A percentile compares a stretch with the other conserved stretches of the same genome.
Evolutionary conservation across 1,140 invertebrate species (phyloP).

Genomic region (Nymphalis io): DNA sequence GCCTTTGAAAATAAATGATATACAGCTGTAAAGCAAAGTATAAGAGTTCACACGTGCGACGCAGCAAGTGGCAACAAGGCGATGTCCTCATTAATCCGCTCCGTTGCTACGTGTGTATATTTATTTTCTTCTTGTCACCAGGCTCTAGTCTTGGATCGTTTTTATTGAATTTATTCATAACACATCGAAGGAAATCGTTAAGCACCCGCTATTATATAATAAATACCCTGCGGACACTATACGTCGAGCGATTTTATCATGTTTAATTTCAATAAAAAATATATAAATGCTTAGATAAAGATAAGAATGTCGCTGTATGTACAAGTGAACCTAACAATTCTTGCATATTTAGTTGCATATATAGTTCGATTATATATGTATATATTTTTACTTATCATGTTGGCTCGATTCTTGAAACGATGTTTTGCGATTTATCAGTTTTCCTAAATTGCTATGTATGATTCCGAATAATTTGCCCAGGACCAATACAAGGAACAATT

Average conservation of each 20-base stretch:
- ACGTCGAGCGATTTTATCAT: neutral
- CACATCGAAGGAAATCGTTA: slow-evolving; percentile 42
- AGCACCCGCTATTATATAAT: slow-evolving; percentile 30
- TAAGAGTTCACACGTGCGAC: slow-evolving; percentile 9
- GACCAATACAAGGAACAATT: neutral
- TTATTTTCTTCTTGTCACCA: slow-evolving; percentile 41
- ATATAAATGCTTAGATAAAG: neutral
- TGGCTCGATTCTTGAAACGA: neutral
- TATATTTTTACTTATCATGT: neutral
- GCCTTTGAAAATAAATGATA: neutral
- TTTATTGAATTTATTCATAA: slow-evolving; percentile 44
- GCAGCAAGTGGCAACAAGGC: slow-evolving; percentile 27
- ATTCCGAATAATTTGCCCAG: neutral
- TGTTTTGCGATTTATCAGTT: neutral
- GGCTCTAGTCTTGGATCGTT: slow-evolving; percentile 31
- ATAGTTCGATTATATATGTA: neutral
- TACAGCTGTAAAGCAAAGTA: neutral
- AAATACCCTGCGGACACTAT: slow-evolving; percentile 19
- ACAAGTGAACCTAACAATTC: neutral
- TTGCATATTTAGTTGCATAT: too few relatives aligned
- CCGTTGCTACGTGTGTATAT: slow-evolving; percentile 33
- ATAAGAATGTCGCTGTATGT: neutral
- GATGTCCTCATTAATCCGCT: slow-evolving; percentile 37
- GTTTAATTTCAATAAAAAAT: slow-evolving; percentile 5
- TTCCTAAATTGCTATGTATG: neutral